These are phyloP conservation scores for Antigone vipio DNA, from an alignment of 2,113 vertebrate species.

Conservation along the genomic window DNA sequence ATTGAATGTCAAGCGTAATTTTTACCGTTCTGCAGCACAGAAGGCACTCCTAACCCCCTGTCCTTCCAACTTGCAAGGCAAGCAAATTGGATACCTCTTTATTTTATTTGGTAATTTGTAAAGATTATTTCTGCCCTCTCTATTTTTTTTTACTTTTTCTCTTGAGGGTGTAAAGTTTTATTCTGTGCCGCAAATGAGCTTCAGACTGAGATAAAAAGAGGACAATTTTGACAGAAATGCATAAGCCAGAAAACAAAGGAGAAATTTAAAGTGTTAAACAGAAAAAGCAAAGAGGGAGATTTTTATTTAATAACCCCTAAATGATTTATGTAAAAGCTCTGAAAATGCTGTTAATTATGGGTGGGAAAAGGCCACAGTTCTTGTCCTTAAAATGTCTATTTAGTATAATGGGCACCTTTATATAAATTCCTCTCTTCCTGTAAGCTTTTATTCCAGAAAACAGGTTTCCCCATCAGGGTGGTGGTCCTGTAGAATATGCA, in stretches of 20 bases:
- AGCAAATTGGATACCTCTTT: not conserved
- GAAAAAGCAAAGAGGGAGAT: not conserved
- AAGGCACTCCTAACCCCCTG: not conserved
- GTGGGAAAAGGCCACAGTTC: not conserved
- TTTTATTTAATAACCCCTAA: not conserved
- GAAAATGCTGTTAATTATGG: not conserved
- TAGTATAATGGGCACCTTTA: not conserved
- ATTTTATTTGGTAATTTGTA: not conserved
- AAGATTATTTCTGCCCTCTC: not conserved
- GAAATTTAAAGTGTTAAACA: not conserved
- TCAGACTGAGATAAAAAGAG: not conserved
- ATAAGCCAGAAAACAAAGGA: not conserved
- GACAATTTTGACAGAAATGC: not conserved
- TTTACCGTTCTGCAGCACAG: not conserved
- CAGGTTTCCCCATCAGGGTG: not conserved
- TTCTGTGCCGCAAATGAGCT: not conserved
- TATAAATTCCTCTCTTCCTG: not conserved
- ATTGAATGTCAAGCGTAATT: conserved; percentile 30
- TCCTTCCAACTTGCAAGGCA: not conserved
- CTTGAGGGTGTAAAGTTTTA: not conserved
- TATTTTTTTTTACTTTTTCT: not conserved
- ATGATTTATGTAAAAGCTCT: not conserved
- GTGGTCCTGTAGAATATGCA: not conserved
- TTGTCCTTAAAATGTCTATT: not conserved
- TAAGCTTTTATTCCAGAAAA: not conserved